Evolutionary conservation across 2,888 invertebrate genomes (phyloP).

Genomic region (Drosophila birchii): DNA sequence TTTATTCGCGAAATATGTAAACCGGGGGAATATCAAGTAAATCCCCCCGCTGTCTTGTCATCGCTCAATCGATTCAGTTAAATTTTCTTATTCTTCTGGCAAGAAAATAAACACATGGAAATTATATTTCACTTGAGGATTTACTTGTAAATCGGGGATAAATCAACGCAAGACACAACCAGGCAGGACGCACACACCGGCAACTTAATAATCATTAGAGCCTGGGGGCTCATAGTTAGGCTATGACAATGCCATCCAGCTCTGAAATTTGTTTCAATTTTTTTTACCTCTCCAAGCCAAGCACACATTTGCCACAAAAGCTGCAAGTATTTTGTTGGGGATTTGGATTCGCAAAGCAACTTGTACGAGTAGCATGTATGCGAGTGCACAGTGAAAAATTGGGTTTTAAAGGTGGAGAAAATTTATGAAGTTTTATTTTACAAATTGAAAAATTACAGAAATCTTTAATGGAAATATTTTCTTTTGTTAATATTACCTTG

Average conservation of each 20-base stretch:
- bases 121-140: constrained; percentile 76
- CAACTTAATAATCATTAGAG: constrained; percentile 52
- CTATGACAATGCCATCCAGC: constrained; percentile 40
- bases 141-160: constrained; percentile 74
- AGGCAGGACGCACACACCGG: constrained; percentile 43
- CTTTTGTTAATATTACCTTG: rapidly evolving
- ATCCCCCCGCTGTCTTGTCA: constrained; percentile 18
- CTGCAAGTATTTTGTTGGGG: constrained; percentile 71
- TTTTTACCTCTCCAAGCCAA: constrained; percentile 48
- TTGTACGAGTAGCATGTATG: constrained; percentile 34
- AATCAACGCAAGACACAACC: constrained; percentile 59
- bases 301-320: constrained; percentile 58
- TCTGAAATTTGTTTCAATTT: constrained; percentile 66
- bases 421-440: no score
- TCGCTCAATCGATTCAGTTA: constrained; percentile 59
- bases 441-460: neutral
- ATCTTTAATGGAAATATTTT: neutral
- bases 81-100: constrained; percentile 43
- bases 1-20: constrained; percentile 35
- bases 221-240: constrained; percentile 47
- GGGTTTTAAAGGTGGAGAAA: no score
- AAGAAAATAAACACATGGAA: constrained; percentile 71
- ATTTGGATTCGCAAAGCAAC: constrained; percentile 70
- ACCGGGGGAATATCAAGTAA: constrained; percentile 19
- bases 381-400: constrained; percentile 46